phyloP scores from a whole-genome alignment of 2,888 invertebrate genomes.

The Exephanes ischioxanthus region DNA sequence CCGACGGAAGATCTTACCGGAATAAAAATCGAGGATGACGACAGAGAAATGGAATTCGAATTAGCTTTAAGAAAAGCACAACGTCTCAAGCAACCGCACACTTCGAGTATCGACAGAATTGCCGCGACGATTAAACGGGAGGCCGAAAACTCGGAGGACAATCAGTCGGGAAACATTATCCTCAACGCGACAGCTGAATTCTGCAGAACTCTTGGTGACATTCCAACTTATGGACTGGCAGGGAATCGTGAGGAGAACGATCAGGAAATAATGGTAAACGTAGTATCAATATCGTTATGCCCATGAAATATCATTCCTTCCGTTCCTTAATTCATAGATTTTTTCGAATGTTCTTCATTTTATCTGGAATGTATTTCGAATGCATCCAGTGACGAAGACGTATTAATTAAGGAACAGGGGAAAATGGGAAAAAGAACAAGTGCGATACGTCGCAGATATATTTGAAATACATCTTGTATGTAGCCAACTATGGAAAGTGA shows the following conservation, averaged over 20 bases:
- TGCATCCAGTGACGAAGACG: neutral
- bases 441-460: neutral
- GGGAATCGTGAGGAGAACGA: conserved; percentile 95
- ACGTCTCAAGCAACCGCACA: conserved; percentile 87
- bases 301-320: no score
- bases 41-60: conserved; percentile 89
- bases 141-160: conserved; percentile 72
- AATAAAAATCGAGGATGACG: conserved; percentile 89
- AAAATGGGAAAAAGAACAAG: neutral
- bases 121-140: conserved; percentile 87
- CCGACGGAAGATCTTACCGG: conserved; percentile 83
- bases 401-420: no score
- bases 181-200: conserved; percentile 98
- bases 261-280: conserved; percentile 88
- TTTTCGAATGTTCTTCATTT: neutral
- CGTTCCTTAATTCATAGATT: conserved; percentile 5
- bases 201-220: conserved; percentile 97
- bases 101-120: conserved; percentile 87
- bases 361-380: neutral
- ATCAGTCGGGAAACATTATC: conserved; percentile 88
- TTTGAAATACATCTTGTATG: neutral
- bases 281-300: neutral
- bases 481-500: no score
- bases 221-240: conserved; percentile 96
- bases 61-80: conserved; percentile 90